These are phyloP conservation scores for Hydropsyche tenuis DNA, from an alignment of 1,140 invertebrate species.

Conservation along the genomic window DNA sequence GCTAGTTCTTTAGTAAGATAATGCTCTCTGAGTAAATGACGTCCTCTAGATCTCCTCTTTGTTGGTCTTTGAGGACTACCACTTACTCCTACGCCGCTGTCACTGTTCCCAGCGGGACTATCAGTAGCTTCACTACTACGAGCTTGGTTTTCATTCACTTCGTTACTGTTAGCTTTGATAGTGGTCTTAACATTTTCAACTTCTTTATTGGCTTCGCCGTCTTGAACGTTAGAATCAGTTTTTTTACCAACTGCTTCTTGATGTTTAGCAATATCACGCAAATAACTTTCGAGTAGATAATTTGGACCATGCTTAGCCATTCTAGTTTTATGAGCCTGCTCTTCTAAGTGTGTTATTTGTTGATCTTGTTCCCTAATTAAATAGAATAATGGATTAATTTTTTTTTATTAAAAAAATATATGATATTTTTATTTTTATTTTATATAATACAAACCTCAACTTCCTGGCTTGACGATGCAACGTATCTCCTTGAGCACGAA, in stretches of 20 bases:
- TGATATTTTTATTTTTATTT: not conserved
- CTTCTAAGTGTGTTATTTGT: slow-evolving; percentile 77
- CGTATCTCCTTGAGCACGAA: slow-evolving; percentile 43
- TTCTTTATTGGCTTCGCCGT: slow-evolving; percentile 24
- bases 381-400: slow-evolving; percentile 26
- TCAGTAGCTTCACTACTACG: slow-evolving; percentile 61
- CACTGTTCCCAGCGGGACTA: slow-evolving; percentile 64
- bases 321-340: slow-evolving; percentile 72
- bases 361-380: slow-evolving; percentile 75
- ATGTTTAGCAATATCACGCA: slow-evolving; percentile 59
- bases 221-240: slow-evolving; percentile 25
- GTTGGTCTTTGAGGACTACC: slow-evolving; percentile 61
- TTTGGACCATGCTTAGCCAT: slow-evolving; percentile 79
- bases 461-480: slow-evolving; percentile 40
- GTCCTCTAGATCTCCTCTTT: slow-evolving; percentile 61
- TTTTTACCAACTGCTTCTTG: slow-evolving; percentile 51
- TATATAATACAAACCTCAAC: slow-evolving; percentile 37
- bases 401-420: slow-evolving; percentile 21
- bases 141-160: slow-evolving; percentile 61
- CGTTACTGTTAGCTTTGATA: slow-evolving; percentile 50
- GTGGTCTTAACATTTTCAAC: slow-evolving; percentile 34
- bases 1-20: slow-evolving; percentile 63
- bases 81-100: slow-evolving; percentile 64
- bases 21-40: slow-evolving; percentile 61
- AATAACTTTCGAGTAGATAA: slow-evolving; percentile 81